Conservation (phyloP, 1,140 invertebrate species). For the Coenobita brevimanus region DNA sequence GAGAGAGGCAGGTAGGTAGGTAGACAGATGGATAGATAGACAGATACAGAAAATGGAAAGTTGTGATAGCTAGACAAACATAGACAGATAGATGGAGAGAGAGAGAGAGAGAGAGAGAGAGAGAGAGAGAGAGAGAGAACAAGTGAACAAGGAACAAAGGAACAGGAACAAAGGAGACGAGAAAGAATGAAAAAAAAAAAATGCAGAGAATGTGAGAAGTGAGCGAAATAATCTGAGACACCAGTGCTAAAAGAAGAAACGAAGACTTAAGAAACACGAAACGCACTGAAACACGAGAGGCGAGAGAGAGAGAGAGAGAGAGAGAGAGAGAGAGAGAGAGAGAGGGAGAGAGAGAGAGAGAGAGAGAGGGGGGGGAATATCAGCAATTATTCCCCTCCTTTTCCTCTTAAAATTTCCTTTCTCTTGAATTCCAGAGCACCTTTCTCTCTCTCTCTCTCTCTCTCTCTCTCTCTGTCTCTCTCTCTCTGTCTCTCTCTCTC, state of each 20-base stretch:
- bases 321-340: constrained; percentile 33
- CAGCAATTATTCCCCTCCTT: background rate
- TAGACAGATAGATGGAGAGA: too few relatives aligned
- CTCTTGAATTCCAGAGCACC: background rate
- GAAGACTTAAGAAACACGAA: background rate
- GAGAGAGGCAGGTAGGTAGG: too few relatives aligned
- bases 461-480: background rate
- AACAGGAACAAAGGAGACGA: too few relatives aligned
- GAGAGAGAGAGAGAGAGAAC: constrained; percentile 41
- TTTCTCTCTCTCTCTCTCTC: background rate
- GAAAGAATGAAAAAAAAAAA: background rate
- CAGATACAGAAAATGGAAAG: too few relatives aligned
- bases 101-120: constrained; percentile 44
- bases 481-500: too few relatives aligned
- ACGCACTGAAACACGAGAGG: background rate
- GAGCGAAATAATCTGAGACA: background rate
- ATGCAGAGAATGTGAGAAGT: background rate
- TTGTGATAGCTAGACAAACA: too few relatives aligned
- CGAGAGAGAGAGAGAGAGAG: constrained; percentile 24
- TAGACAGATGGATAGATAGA: too few relatives aligned
- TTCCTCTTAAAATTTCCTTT: background rate
- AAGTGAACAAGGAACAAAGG: too few relatives aligned
- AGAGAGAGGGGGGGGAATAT: background rate
- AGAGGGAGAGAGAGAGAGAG: constrained; percentile 14
- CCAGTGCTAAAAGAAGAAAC: background rate